phyloP scores from a whole-genome alignment of 2,888 invertebrate species.

The Drosophila melanosoma region DNA sequence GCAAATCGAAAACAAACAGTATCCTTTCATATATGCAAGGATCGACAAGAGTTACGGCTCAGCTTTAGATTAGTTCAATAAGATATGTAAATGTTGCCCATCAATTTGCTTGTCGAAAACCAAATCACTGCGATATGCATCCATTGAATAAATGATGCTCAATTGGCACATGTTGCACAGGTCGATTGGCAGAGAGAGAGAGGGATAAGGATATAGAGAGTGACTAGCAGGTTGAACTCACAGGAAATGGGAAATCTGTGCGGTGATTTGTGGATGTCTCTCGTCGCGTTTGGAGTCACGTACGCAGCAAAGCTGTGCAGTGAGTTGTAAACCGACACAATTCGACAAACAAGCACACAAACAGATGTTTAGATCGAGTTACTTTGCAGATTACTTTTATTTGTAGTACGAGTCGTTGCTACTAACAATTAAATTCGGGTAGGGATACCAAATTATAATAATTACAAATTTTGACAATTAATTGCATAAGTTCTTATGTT shows the following conservation, averaged over 20 bases:
- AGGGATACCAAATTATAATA: conserved; percentile 31
- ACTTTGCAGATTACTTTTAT: neutral
- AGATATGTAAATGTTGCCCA: conserved; percentile 26
- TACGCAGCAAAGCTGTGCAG: conserved; percentile 35
- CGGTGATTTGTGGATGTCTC: conserved; percentile 40
- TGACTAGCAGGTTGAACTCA: conserved; percentile 5
- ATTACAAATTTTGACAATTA: conserved; percentile 42
- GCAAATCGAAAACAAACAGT: neutral
- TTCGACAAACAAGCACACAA: neutral
- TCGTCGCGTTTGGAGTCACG: conserved; percentile 43
- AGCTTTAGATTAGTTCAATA: neutral
- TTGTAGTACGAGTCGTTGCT: neutral
- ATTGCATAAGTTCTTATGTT: conserved; percentile 29
- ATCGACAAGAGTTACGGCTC: neutral
- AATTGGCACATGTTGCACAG: conserved; percentile 15
- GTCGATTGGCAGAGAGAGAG: neutral
- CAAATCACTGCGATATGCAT: conserved; percentile 40
- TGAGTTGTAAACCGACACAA: conserved; percentile 3
- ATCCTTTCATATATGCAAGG: neutral
- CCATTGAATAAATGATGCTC: conserved; percentile 48
- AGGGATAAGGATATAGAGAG: neutral
- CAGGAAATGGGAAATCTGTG: conserved; percentile 55
- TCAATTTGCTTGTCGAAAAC: conserved; percentile 17
- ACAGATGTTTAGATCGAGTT: neutral
- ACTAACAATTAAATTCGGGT: conserved; percentile 16